Evolutionary conservation across 2,113 vertebrate genomes (phyloP), one percentile per base, ranked within the genome.

Genomic region (Sialia sialis): DNA sequence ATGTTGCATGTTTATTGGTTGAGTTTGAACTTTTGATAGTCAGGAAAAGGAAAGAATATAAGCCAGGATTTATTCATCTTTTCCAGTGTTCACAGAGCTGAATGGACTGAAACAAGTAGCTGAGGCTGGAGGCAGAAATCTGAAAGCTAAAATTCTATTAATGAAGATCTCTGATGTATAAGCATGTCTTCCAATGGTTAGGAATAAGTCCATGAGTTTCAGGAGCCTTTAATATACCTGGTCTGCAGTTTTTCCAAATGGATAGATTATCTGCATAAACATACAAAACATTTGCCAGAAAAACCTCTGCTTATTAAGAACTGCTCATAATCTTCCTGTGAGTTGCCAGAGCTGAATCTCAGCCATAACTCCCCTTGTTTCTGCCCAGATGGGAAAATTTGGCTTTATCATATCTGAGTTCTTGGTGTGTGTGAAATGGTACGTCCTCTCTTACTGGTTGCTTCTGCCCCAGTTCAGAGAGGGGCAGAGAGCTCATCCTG

Each of bases 31-130:
- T 83, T 67, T 87, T 88, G 48, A 60, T 48, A 95, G 82, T 62
- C 44, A 22, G 10, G 72, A 86, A 81, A 16, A 11, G 82, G 54
- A 75, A 94, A 69, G 72, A 90, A 59, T 94, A 72, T 39, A 67
- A 95, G 58, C 84, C 68, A 48, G 94, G 87, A 87, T 95, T 95
- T 96, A 89, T 95, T 96, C 13, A 95, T 94, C 81, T 96, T 95
- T 91, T 67, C 89, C 83, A 81, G 44, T 81, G 74, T 93, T 93
- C 79, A 48, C 14, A 80, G 84, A 88, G 73, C 60, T 87, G 95
- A 95, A 95, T 88, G 75, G 85, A 80, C 84, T 86, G 92, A 87
- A 97, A 96, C 16, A 89, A 97, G 90, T 68, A 89, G 87, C 90
- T 91, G 87, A 93, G 72, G 70, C 49, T 84, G 80, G 74, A 92